Percentiles rank a stretch among this genome's conserved stretches.
Evolutionary conservation across 2,113 vertebrate genomes (phyloP).

Genomic region (Vidua chalybeata): DNA sequence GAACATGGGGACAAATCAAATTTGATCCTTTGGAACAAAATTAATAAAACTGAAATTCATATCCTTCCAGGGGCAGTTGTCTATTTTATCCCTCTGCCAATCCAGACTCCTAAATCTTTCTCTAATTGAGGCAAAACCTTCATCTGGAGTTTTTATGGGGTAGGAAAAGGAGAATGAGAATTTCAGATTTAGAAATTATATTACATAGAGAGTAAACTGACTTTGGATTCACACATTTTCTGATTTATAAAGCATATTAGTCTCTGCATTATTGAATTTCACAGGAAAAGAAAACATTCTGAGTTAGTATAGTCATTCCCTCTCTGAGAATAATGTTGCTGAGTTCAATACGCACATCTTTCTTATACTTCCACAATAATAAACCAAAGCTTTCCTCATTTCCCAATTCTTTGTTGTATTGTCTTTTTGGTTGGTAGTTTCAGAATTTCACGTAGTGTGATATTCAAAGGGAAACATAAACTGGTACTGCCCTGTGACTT

Average conservation of each 20-base stretch:
- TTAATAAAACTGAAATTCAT: constrained; percentile 35
- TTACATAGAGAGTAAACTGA: neutral
- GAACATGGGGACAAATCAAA: constrained; percentile 6
- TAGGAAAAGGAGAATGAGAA: neutral
- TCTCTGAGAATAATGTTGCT: neutral
- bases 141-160: neutral
- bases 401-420: neutral
- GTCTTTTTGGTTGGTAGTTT: neutral
- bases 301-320: neutral
- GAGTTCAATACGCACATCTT: neutral
- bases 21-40: constrained; percentile 24
- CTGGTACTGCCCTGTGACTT: neutral
- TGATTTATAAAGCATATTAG: neutral
- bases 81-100: neutral
- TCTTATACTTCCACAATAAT: neutral
- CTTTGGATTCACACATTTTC: neutral
- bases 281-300: constrained; percentile 7
- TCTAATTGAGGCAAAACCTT: constrained; percentile 25
- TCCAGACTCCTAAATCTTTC: constrained; percentile 4
- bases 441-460: neutral
- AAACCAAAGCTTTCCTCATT: neutral
- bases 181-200: neutral
- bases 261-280: neutral
- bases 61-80: neutral
- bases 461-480: neutral